Evolutionary conservation across 2,797 vertebrate species (phyloP).

Genomic region (Anableps anableps): DNA sequence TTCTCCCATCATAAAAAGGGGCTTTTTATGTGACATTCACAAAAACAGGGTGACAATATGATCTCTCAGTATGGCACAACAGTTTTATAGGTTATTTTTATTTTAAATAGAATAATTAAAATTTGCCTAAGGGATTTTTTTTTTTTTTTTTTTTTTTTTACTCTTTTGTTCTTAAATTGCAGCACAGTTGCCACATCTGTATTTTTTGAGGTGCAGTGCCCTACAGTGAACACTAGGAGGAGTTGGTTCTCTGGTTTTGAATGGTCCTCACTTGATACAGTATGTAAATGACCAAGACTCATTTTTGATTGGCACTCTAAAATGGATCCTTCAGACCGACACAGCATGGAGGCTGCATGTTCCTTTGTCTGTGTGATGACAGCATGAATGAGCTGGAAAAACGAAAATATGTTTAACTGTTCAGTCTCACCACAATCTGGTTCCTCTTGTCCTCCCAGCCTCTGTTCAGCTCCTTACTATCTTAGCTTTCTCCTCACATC

Average conservation of each 20-base stretch:
- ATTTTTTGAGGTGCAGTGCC: slow-evolving; percentile 4
- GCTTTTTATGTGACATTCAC: background rate
- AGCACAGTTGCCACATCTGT: background rate
- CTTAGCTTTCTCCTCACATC: background rate
- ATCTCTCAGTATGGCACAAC: background rate
- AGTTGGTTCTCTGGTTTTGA: slow-evolving; percentile 38
- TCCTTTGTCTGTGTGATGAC: slow-evolving; percentile 49
- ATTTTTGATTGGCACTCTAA: slow-evolving; percentile 75
- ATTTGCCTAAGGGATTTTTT: background rate
- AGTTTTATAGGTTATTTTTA: background rate
- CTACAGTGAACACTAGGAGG: slow-evolving; percentile 49
- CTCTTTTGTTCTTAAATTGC: background rate
- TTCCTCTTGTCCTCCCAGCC: background rate
- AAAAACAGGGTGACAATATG: background rate
- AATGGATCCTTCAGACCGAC: slow-evolving; percentile 63
- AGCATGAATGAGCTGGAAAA: background rate
- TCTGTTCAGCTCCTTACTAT: background rate
- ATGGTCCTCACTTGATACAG: slow-evolving; percentile 8
- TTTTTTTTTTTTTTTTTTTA: background rate
- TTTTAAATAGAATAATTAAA: background rate
- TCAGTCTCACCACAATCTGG: background rate
- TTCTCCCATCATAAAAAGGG: background rate
- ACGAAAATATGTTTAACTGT: background rate
- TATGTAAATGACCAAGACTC: slow-evolving; percentile 64
- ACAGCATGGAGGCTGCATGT: slow-evolving; percentile 37